Evolutionary conservation across 2,113 vertebrate genomes (phyloP), one percentile per base, ranked within the genome.

Genomic region (Melanerpes formicivorus): DNA sequence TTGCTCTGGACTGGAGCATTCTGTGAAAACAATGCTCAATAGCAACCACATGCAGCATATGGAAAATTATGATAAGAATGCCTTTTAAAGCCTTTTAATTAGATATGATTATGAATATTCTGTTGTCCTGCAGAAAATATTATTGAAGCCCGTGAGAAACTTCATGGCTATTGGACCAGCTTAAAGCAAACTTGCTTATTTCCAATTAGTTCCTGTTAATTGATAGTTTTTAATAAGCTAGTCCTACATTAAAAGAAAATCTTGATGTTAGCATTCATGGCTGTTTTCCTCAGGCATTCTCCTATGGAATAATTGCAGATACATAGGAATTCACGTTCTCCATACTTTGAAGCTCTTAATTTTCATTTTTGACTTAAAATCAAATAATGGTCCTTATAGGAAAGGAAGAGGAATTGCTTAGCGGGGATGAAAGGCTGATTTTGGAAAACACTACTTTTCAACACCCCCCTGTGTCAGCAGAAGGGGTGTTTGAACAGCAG

Each of bases 41-140:
- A 73, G 56, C 32, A 71, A 72, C 75, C 66, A 4, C 9, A 1
- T 30, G 87, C n/a, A 56, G 48, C 90, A 58, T 77, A 80, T 77
- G 92, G 88, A 16, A 87, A 82, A 79, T 59, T 7, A 25, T 37
- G 85, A 87, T 91, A 90, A 91, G 88, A 32, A 50, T 26, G 46
- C 6, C 56, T 80, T 87, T 87, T 76, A 85, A 90, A 94, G 60
- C 23, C 42, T 76, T 82, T 93, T 46, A 74, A 59, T 88, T 66
- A 81, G 72, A 50, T 62, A 18, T 26, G 55, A 21, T 82, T 44
- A n/a, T 44, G 67, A 78, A 42, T 73, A 59, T 59, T 15, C 60
- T 26, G 34, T 26, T 85, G 92, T 94, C 83, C 83, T 70, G 79
- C 44, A 82, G 79, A 72, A 93, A 87, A 58, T 18, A 3, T n/a